These are phyloP conservation scores for Hoplostethus atlanticus DNA, from an alignment of 2,797 vertebrate genomes.

Conservation along the genomic window DNA sequence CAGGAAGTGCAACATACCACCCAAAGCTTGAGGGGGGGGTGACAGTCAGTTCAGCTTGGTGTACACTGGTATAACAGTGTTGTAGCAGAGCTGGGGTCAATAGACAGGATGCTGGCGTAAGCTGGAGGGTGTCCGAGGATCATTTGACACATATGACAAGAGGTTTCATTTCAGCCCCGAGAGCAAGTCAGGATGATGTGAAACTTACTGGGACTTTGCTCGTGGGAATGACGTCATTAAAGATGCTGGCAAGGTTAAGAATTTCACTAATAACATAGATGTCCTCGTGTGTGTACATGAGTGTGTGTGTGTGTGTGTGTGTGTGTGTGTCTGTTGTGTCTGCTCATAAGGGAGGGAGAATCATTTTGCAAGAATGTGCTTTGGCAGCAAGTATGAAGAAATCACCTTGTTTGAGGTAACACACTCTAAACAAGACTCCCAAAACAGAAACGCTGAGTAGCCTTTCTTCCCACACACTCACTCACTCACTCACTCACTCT, in stretches of 20 bases:
- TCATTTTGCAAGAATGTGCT: conserved; percentile 43
- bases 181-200: too few relatives aligned
- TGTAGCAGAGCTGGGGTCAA: too few relatives aligned
- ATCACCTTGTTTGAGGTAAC: conserved; percentile 37
- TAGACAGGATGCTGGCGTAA: too few relatives aligned
- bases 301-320: conserved; percentile 14
- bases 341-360: conserved; percentile 28
- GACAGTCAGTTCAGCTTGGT: neutral
- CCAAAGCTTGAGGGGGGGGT: neutral
- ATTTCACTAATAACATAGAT: neutral
- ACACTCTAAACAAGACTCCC: conserved; percentile 45
- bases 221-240: neutral
- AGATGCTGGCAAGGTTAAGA: neutral
- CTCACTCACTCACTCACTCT: neutral
- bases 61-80: too few relatives aligned
- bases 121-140: too few relatives aligned
- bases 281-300: conserved; percentile 10
- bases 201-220: neutral
- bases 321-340: conserved; percentile 1
- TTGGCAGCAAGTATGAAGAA: conserved; percentile 34
- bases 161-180: too few relatives aligned
- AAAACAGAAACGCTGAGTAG: conserved; percentile 36
- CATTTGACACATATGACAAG: neutral
- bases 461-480: neutral
- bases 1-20: neutral